Evolutionary conservation across 2,797 vertebrate genomes (phyloP), one percentile per base, ranked within the genome.

Genomic region (Anguilla anguilla): DNA sequence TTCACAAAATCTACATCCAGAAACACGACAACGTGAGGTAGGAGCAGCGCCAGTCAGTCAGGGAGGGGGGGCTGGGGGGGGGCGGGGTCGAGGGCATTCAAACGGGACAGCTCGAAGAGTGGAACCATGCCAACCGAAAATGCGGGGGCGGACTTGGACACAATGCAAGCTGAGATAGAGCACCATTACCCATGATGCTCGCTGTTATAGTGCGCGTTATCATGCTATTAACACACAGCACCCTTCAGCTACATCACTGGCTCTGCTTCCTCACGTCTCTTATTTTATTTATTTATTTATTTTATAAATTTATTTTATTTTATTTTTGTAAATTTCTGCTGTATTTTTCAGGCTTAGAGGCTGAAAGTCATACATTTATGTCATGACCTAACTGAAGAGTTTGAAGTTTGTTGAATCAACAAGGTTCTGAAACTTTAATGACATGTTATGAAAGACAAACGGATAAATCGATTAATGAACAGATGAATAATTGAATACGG

Each of bases 1-100:
- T 99, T 95, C 98, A 99, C 92, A 99, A 99, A 96, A 99, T 99
- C 95, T 99, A 99, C 94, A 99, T 99, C 94, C 98, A 99, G 95
- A 99, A 99, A 93, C 98, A 99, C 0, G 98, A 99, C 95, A 99
- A 99, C 0, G 98, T 99, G 96, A 98, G 98, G 98, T 98, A 85
- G 82, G 31, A n/a, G 11, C 77, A 88, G 81, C 3, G 74, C 61
- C 53, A 67, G 69, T 15, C 4, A 74, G 28, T 11, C 35, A 31
- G 28, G 15, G 31, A 3, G 28, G 15, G 19, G 61, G 4, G 15
- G 39, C 72, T 4, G 61, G 61, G 61, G 61, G 19, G 28, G 83
- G 61, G 61, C 22, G 61, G 19, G 28, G 83, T 79, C 74, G 35
- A 31, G 69, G 35, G 13, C 69, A 72, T 13, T 72, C 28, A 72